Conservation (phyloP, 2,888 invertebrate genomes). For the Trimorus sp. region DNA sequence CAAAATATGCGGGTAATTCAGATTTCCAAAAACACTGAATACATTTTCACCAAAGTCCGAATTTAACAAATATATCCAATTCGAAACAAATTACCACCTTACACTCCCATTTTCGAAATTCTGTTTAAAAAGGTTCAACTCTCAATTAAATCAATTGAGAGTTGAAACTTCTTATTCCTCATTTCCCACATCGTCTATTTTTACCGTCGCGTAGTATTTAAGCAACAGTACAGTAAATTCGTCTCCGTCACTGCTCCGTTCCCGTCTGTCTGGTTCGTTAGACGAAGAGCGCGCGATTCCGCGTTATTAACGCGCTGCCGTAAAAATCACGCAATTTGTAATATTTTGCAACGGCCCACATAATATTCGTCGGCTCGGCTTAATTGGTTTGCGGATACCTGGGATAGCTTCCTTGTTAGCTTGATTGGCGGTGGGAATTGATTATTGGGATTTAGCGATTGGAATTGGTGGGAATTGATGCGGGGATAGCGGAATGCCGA, state of each 20-base stretch:
- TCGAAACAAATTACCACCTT: too few relatives aligned
- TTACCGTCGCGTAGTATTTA: too few relatives aligned
- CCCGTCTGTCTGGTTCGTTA: not conserved
- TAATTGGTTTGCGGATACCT: slow-evolving; percentile 14
- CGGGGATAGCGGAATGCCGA: slow-evolving; percentile 19
- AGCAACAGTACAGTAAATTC: too few relatives aligned
- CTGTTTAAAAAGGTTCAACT: too few relatives aligned
- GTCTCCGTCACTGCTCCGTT: not conserved
- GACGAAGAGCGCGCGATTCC: not conserved
- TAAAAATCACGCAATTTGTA: slow-evolving; percentile 20
- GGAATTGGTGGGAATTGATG: slow-evolving; percentile 26
- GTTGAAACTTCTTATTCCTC: too few relatives aligned
- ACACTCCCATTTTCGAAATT: too few relatives aligned
- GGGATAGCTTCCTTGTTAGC: slow-evolving; percentile 15
- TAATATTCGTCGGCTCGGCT: slow-evolving; percentile 14
- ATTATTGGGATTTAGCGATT: slow-evolving; percentile 18
- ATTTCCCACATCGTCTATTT: too few relatives aligned
- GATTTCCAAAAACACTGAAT: too few relatives aligned
- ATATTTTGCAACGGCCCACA: slow-evolving; percentile 21
- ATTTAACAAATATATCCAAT: too few relatives aligned
- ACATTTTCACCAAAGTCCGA: too few relatives aligned
- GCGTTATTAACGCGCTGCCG: slow-evolving; percentile 13
- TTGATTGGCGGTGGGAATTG: slow-evolving; percentile 20
- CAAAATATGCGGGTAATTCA: too few relatives aligned
- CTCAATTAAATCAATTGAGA: too few relatives aligned